Evolutionary conservation across 2,113 vertebrate species (phyloP).

Genomic region (Epinephelus moara): DNA sequence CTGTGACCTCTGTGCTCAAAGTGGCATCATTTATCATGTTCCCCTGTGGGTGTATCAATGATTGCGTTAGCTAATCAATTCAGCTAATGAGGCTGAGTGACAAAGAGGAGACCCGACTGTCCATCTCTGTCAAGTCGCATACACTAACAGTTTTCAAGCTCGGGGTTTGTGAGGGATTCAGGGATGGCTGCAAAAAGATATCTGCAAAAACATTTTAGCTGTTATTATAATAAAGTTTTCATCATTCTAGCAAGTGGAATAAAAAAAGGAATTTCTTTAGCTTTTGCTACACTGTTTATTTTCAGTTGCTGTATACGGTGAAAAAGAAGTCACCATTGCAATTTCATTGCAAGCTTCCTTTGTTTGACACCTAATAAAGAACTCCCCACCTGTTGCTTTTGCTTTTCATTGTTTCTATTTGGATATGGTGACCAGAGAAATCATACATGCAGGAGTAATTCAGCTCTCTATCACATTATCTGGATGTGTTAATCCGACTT

Average conservation of each 20-base stretch:
- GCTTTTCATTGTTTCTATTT: not conserved
- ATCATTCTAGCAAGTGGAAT: not conserved
- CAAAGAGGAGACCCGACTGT: slow-evolving; percentile 31
- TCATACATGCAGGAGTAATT: not conserved
- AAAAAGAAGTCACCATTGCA: not conserved
- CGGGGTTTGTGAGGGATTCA: not conserved
- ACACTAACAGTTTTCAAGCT: slow-evolving; percentile 7
- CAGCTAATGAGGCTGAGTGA: slow-evolving; percentile 58
- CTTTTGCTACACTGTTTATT: not conserved
- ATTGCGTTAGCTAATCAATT: slow-evolving; percentile 62
- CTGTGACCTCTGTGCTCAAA: slow-evolving; percentile 49
- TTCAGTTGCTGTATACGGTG: not conserved
- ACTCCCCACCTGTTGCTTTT: not conserved
- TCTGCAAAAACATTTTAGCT: not conserved
- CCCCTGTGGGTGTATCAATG: slow-evolving; percentile 48
- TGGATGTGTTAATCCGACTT: no score
- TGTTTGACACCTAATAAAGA: not conserved
- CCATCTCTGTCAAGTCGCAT: slow-evolving; percentile 29
- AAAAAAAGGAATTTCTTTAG: not conserved
- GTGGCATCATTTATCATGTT: slow-evolving; percentile 59
- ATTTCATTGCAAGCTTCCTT: not conserved
- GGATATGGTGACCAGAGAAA: not conserved
- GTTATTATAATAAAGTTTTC: not conserved
- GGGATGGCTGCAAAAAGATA: not conserved
- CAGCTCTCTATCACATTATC: no score